phyloP scores from a whole-genome alignment of 2,888 invertebrate species.

The Phalangium opilio region DNA sequence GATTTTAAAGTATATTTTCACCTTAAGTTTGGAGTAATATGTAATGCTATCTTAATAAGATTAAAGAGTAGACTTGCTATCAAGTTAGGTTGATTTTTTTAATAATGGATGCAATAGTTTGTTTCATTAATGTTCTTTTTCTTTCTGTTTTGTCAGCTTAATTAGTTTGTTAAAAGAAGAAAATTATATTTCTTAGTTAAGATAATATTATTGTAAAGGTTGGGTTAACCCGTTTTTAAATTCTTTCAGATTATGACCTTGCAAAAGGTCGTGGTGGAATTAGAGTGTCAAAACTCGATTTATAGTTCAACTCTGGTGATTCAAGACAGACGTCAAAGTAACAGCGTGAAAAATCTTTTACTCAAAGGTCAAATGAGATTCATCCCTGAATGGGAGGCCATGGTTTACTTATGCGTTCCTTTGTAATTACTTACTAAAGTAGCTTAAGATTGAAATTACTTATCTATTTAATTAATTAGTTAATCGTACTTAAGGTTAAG shows the following conservation, averaged over 20 bases:
- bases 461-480: conserved; percentile 20
- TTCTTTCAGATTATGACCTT: conserved; percentile 49
- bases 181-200: too few species aligned
- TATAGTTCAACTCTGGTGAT: conserved; percentile 3
- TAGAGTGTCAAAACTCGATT: conserved; percentile 39
- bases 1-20: too few species aligned
- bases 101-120: too few species aligned
- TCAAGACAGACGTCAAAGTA: conserved; percentile 42
- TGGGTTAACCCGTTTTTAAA: too few species aligned
- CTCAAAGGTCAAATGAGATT: conserved; percentile 74
- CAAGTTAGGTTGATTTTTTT: too few species aligned
- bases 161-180: too few species aligned
- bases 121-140: too few species aligned
- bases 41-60: too few species aligned
- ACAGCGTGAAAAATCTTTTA: conserved; percentile 43
- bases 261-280: conserved; percentile 67
- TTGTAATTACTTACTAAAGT: conserved; percentile 44
- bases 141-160: too few species aligned
- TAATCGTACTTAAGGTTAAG: conserved; percentile 44
- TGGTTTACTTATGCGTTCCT: conserved; percentile 75
- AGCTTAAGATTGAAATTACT: conserved; percentile 3
- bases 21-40: too few species aligned
- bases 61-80: too few species aligned
- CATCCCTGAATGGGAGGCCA: conserved; percentile 58
- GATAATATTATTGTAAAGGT: too few species aligned